Evolutionary conservation across 2,888 invertebrate species (phyloP).

Genomic region (Halictus ligatus): DNA sequence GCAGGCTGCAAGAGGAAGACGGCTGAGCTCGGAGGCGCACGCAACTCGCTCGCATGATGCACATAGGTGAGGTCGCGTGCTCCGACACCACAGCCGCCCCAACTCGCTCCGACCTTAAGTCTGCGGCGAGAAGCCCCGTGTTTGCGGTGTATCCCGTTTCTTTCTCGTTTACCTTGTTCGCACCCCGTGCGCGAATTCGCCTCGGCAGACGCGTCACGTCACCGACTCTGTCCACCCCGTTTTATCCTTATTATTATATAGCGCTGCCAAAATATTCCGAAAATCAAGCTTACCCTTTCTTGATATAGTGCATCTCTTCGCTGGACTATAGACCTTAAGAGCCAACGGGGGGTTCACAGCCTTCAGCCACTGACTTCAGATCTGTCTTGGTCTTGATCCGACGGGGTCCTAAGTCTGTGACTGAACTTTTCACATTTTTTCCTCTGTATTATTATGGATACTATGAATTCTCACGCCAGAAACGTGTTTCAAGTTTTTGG

Average conservation of each 20-base stretch:
- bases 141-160: constrained; percentile 80
- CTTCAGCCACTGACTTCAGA: no score
- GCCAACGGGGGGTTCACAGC: no score
- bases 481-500: no score
- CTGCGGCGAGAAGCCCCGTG: constrained; percentile 82
- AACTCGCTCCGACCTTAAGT: constrained; percentile 75
- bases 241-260: neutral
- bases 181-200: constrained; percentile 58
- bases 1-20: neutral
- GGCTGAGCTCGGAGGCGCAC: constrained; percentile 21
- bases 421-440: no score
- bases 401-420: no score
- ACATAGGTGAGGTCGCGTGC: constrained; percentile 64
- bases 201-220: constrained; percentile 32
- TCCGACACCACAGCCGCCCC: constrained; percentile 71
- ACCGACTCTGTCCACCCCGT: constrained; percentile 12
- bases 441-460: no score
- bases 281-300: neutral
- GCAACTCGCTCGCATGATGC: constrained; percentile 39
- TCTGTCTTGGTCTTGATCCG: no score
- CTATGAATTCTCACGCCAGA: no score
- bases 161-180: constrained; percentile 73
- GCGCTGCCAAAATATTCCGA: neutral
- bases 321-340: neutral
- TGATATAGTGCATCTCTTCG: neutral